Evolutionary conservation across 1,140 invertebrate genomes (phyloP).

Genomic region (Xylocopa sonorina): DNA sequence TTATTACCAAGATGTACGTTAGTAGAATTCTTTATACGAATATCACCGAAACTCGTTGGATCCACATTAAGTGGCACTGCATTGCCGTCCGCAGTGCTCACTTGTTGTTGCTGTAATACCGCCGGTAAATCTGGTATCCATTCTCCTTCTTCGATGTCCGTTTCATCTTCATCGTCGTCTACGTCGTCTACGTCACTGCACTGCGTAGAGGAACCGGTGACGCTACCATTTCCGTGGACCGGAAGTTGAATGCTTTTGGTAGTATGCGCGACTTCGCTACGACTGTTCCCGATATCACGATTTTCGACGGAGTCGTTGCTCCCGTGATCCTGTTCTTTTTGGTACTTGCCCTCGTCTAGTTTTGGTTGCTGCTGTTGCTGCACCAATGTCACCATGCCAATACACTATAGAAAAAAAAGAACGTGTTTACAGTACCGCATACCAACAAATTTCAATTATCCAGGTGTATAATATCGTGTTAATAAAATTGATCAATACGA

Average conservation of each 20-base stretch:
- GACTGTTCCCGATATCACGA: not conserved
- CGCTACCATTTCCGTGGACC: conserved; percentile 23
- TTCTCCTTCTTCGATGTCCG: conserved; percentile 57
- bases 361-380: conserved; percentile 50
- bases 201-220: conserved; percentile 54
- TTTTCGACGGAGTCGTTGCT: not conserved
- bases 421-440: no score
- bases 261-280: not conserved
- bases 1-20: conserved; percentile 86
- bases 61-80: conserved; percentile 63
- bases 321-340: conserved; percentile 41
- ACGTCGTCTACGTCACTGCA: conserved; percentile 64
- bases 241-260: conserved; percentile 19
- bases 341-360: conserved; percentile 33
- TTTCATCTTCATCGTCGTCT: conserved; percentile 59
- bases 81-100: conserved; percentile 52
- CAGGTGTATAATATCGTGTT: no score
- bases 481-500: no score
- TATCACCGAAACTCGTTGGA: conserved; percentile 80
- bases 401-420: conserved; percentile 15
- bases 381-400: conserved; percentile 64
- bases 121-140: conserved; percentile 61
- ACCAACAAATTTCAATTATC: no score
- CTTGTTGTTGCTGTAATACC: conserved; percentile 48
- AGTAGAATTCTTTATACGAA: conserved; percentile 83